Base-by-base conservation (phyloP, 2,888 invertebrate genomes). In the Chromoteleia sp. region DNA sequence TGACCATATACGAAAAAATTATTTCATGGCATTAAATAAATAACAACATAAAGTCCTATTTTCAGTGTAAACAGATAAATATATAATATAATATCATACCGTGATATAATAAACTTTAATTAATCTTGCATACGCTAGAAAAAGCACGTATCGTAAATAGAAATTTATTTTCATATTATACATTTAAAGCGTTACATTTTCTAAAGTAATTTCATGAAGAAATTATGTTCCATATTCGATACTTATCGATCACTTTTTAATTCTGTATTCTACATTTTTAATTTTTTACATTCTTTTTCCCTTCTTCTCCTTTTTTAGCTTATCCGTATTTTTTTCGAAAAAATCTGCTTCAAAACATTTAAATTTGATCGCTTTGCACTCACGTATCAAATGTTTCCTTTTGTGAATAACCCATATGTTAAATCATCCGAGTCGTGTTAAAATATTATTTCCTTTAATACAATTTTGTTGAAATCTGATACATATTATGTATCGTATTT, bases 331-430 rank as follows among this genome's bases (percentile, higher is more conserved):
- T 19, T 63, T 65, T 39, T 39, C 25, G 6, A 19, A 52, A 52
- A 65, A 39, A n/a, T 36, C 14, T 3, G 63, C 17, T 17, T 36
- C n/a, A 4, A n/a, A 7, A 15, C 10, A 29, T 17, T 63, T 12
- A 36, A 19, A 68, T 68, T 68, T 54, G n/a, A 68, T 54, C 21
- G 54, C 68, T 65, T 56, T 56, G 43, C 17, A 68, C 56, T 68
- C 50, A 39, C n/a, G 30, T 14, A 65, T 65, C 50, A 36, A 30
- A 54, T 43, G 43, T 56, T 56, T 68, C 54, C 65, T 54, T 56
- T 54, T 19, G 8, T 50, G 68, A 19, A 30, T 56, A 52, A 33
- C 43, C 54, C 43, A 43, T 39, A 43, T 54, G 68, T 25, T 25
- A 68, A 68, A 68, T 68, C 30, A 30, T 19, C 43, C 14, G 56